Base-by-base conservation (phyloP, 1,140 invertebrate species). In the Drepana arcuata region DNA sequence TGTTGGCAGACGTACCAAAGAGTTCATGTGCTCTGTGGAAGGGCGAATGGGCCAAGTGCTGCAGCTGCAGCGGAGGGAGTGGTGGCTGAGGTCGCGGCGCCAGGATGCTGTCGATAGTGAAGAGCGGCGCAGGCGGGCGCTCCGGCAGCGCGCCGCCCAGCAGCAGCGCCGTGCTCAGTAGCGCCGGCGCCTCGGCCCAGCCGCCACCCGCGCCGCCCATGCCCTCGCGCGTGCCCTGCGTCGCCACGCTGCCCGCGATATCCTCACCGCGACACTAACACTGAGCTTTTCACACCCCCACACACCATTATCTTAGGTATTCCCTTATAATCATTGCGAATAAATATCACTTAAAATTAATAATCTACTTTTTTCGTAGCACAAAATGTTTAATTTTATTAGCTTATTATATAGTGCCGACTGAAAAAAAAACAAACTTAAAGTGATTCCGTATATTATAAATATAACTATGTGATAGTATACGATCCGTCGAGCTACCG, bases 61-160 rank as follows among this genome's bases (percentile, higher is more conserved):
- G 86, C 50, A 59, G 77, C 64, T 68, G 82, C 59, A 71, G 72
- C 49, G 64, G 85, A 49, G 69, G 84, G 40, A 69, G 60, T 44
- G 85, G 82, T 14, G 78, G 82, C 29, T 75, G 83, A 32, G 81
- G 77, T 7, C 86, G 77, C 14, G 89, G 88, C 12, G 90, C 91
- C 56, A 94, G 73, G 37, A 93, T 92, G 73, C 91, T 93, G 72
- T 93, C 92, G 49, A 93, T 93, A 45, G 91, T 93, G 63, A 93
- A 93, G 16, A 91, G 80, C 16, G 90, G 92, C 28, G 89, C 84
- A 1, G 88, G 84, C 83, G 23, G 86, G 68, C 18, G 86, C 68
- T 61, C 84, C 49, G 57, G 53, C 53, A 72, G 53, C 45, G 58
- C 52, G 54, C 78, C 67, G 50, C 70, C 72, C 55, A 73, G 57